phyloP scores from a whole-genome alignment of 2,888 invertebrate genomes.

The Troides oblongomaculatus region DNA sequence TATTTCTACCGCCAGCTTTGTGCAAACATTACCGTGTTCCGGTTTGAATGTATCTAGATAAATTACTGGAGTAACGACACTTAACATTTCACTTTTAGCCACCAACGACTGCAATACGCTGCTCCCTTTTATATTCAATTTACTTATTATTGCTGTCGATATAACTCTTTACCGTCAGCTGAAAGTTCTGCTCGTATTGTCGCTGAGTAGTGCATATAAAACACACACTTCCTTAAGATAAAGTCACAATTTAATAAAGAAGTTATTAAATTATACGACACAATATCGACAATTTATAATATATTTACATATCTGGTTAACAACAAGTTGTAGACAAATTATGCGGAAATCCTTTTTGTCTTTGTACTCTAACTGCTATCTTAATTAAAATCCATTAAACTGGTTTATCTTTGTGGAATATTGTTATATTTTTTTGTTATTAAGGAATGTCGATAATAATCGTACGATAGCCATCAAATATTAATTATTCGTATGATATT shows the following conservation, averaged over 20 bases:
- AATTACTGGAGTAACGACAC: neutral
- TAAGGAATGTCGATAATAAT: slow-evolving; percentile 1
- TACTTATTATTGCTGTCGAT: neutral
- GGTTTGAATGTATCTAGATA: neutral
- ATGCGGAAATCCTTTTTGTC: slow-evolving; percentile 6
- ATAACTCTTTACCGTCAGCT: too few species aligned
- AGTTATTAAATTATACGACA: neutral
- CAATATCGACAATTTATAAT: neutral
- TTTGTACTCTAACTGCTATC: slow-evolving; percentile 6
- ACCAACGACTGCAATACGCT: neutral
- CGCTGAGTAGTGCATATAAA: neutral
- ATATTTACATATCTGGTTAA: neutral
- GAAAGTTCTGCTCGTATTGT: too few species aligned
- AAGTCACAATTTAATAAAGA: neutral
- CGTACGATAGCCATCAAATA: slow-evolving; percentile 1
- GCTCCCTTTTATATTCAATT: neutral
- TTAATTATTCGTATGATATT: neutral
- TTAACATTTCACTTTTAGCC: neutral
- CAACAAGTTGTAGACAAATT: neutral
- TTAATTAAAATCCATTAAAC: slow-evolving; percentile 7
- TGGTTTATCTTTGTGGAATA: neutral
- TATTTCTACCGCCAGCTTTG: too few species aligned
- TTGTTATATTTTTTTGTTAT: neutral
- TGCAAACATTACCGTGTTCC: too few species aligned
- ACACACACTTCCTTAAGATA: neutral